These are phyloP conservation scores for Tipula confusa DNA, from an alignment of 2,888 invertebrate species.

Conservation along the genomic window DNA sequence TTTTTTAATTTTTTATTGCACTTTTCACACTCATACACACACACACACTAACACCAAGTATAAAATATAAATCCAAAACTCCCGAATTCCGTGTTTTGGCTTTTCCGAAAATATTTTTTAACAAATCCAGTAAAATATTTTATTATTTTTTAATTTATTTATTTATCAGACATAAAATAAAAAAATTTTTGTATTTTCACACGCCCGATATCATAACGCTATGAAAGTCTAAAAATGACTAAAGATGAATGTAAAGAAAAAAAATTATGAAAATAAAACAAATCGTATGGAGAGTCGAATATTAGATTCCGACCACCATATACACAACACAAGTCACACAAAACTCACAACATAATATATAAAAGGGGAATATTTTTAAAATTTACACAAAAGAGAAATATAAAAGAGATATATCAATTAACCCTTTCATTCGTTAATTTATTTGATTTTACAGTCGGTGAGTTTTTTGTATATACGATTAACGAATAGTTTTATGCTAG, in stretches of 20 bases:
- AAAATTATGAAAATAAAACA: not conserved
- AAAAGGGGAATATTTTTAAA: not conserved
- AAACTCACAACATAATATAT: not conserved
- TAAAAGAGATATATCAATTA: not conserved
- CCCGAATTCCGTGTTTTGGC: not conserved
- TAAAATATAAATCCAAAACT: not conserved
- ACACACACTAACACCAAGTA: not conserved
- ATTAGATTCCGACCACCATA: conserved; percentile 15
- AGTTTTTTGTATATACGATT: not conserved
- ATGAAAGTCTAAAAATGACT: conserved; percentile 3
- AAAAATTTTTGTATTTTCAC: not conserved
- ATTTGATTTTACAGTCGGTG: not conserved
- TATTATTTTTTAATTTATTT: no score
- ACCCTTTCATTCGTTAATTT: not conserved
- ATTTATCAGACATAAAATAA: not conserved
- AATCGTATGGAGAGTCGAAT: not conserved
- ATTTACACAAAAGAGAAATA: not conserved
- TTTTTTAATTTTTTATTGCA: conserved; percentile 13
- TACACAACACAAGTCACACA: not conserved
- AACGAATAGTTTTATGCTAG: not conserved
- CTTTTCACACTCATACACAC: not conserved
- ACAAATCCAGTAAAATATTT: not conserved
- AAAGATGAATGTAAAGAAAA: not conserved
- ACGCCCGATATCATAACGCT: not conserved
- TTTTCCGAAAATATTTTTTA: not conserved